Conservation (phyloP, 2,113 vertebrate species). For the Corythornis madagascariensis region DNA sequence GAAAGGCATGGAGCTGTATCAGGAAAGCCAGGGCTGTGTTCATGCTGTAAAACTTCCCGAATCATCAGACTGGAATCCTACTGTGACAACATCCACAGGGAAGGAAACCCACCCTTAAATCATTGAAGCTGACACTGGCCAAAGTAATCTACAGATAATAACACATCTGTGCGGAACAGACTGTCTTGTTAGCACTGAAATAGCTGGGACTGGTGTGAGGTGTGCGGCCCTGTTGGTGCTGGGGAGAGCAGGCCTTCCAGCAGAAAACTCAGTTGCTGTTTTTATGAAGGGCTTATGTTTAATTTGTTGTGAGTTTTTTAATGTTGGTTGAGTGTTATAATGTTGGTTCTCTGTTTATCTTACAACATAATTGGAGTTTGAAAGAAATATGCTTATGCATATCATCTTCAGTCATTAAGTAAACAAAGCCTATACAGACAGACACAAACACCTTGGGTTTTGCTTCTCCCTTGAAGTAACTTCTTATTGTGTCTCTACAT, state of each 20-base stretch:
- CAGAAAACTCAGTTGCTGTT: not conserved
- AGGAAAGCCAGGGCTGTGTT: not conserved
- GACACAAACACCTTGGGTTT: not conserved
- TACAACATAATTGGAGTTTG: not conserved
- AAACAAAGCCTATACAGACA: not conserved
- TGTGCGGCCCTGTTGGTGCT: not conserved
- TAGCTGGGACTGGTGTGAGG: not conserved
- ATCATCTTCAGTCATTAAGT: not conserved
- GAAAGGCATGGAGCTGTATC: slow-evolving; percentile 12
- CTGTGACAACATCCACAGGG: not conserved
- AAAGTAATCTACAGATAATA: not conserved
- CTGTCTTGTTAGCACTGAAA: not conserved
- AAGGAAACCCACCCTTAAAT: slow-evolving; percentile 33
- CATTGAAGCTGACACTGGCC: not conserved
- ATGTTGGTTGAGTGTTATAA: not conserved
- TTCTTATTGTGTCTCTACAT: not conserved
- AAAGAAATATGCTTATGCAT: not conserved
- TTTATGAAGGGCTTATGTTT: not conserved
- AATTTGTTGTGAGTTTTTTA: not conserved
- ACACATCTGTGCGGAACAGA: not conserved
- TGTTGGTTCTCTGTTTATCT: not conserved
- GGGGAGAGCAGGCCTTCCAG: not conserved
- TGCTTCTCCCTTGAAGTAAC: not conserved
- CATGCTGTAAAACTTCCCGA: slow-evolving; percentile 13
- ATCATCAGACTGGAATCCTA: slow-evolving; percentile 30